Percentiles rank a stretch among this genome's conserved stretches.
Conservation (phyloP, 2,888 invertebrate species). For the Lydus trimaculatus region DNA sequence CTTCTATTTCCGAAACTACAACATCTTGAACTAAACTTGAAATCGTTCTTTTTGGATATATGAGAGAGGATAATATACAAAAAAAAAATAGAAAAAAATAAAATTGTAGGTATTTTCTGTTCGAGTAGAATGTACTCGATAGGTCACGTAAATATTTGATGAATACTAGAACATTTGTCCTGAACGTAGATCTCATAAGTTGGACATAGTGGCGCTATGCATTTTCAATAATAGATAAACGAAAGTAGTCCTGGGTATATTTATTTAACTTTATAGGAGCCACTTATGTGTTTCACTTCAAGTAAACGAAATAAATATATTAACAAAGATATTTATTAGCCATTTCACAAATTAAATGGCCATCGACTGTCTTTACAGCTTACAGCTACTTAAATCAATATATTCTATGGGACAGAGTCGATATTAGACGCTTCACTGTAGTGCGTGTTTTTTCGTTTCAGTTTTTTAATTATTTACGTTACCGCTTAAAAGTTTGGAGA, state of each 20-base stretch:
- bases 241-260: conserved; percentile 46
- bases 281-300: not conserved
- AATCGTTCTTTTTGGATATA: conserved; percentile 7
- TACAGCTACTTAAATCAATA: not conserved
- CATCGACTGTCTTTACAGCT: not conserved
- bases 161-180: conserved; percentile 46
- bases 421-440: not conserved
- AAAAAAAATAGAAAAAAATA: conserved; percentile 27
- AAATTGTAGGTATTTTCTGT: conserved; percentile 22
- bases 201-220: conserved; percentile 45
- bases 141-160: conserved; percentile 49
- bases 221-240: conserved; percentile 52
- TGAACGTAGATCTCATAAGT: conserved; percentile 45
- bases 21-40: conserved; percentile 23
- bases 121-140: conserved; percentile 37
- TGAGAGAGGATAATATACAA: conserved; percentile 19
- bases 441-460: not conserved
- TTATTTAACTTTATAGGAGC: conserved; percentile 36
- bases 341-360: conserved; percentile 1
- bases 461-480: not conserved
- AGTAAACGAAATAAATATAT: not conserved
- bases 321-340: conserved; percentile 18
- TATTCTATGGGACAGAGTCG: not conserved
- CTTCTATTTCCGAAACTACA: conserved; percentile 24
- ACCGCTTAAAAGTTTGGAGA: not conserved